Conservation (phyloP, 92 coral and sea anemone genomes). For the Phenganax stokvisi region DNA sequence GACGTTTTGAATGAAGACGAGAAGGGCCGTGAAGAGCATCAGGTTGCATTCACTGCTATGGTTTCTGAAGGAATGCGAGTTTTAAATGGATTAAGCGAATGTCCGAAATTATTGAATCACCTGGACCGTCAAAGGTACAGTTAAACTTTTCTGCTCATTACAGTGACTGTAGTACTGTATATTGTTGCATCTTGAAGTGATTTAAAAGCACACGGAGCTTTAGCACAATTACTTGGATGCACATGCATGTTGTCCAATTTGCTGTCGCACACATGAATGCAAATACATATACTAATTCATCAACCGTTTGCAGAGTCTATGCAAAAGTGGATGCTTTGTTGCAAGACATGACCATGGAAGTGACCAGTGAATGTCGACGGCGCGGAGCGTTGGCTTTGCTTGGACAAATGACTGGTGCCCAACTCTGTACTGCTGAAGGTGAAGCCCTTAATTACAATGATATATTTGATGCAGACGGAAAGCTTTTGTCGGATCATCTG, state of each 20-base stretch:
- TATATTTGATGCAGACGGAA: conserved; percentile 69
- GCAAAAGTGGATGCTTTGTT: conserved; percentile 84
- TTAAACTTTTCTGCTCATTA: neutral
- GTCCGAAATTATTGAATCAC: conserved; percentile 39
- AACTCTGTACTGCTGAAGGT: conserved; percentile 81
- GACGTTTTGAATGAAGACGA: conserved; percentile 75
- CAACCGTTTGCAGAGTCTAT: conserved; percentile 54
- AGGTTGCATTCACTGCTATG: conserved; percentile 81
- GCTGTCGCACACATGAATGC: neutral
- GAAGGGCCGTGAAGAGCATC: conserved; percentile 84
- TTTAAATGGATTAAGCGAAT: conserved; percentile 69
- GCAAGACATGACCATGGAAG: conserved; percentile 80
- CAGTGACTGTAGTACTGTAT: no score
- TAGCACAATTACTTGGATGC: neutral
- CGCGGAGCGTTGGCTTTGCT: conserved; percentile 91
- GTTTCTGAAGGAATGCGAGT: conserved; percentile 78
- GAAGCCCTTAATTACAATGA: conserved; percentile 67
- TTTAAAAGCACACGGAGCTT: no score
- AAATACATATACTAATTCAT: neutral
- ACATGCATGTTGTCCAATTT: neutral
- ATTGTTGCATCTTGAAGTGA: neutral
- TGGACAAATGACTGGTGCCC: conserved; percentile 85
- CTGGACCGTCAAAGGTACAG: conserved; percentile 20
- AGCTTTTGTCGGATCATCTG: conserved; percentile 64
- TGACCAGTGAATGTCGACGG: conserved; percentile 93